Evolutionary conservation across 1,140 invertebrate species (phyloP).

Genomic region (Popillia japonica): DNA sequence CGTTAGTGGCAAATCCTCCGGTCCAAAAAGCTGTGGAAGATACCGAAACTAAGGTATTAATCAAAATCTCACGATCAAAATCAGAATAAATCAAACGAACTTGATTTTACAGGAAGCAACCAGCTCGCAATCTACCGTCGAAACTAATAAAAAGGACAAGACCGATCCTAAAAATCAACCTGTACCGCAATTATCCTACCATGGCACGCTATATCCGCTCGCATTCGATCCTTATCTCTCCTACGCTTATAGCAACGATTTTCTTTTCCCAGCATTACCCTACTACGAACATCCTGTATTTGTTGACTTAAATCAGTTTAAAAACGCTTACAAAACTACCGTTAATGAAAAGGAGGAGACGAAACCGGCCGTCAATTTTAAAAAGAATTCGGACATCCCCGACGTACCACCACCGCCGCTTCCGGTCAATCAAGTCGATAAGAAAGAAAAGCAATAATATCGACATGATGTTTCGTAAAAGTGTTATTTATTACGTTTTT

Average conservation of each 20-base stretch:
- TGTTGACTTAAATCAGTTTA: constrained; percentile 38
- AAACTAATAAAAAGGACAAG: not conserved
- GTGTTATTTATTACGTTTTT: too few species aligned
- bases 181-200: constrained; percentile 45
- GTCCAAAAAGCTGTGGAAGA: constrained; percentile 15
- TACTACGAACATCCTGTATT: constrained; percentile 45
- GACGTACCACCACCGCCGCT: constrained; percentile 49
- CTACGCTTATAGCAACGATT: constrained; percentile 45
- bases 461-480: too few species aligned
- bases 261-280: constrained; percentile 47
- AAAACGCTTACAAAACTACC: constrained; percentile 15
- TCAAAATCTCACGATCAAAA: too few species aligned
- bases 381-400: constrained; percentile 50
- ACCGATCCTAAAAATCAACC: not conserved
- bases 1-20: constrained; percentile 51
- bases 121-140: not conserved
- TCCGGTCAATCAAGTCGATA: constrained; percentile 28
- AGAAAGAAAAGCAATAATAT: constrained; percentile 8
- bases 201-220: constrained; percentile 47
- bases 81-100: too few species aligned
- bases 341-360: constrained; percentile 16
- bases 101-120: constrained; percentile 5
- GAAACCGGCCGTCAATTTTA: constrained; percentile 41
- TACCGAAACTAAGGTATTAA: constrained; percentile 13
- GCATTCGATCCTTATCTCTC: constrained; percentile 47